A percentile compares a stretch with the other conserved stretches of the same genome.
phyloP scores from a whole-genome alignment of 2,113 vertebrate genomes.

The Sprattus sprattus region DNA sequence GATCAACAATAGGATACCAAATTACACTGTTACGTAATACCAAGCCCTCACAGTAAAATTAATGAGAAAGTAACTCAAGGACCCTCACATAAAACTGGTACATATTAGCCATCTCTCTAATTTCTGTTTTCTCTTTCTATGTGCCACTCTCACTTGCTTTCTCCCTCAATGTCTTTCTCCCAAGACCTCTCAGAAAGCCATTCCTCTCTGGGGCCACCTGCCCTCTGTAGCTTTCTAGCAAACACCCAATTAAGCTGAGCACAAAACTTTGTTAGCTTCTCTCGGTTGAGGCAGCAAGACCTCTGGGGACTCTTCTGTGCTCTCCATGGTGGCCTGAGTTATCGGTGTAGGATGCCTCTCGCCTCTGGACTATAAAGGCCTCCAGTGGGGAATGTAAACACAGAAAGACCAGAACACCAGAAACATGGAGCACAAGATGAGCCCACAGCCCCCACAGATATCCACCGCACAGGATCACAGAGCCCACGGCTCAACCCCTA shows the following conservation, averaged over 20 bases:
- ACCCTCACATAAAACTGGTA: background rate
- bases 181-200: slow-evolving; percentile 20
- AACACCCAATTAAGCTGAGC: slow-evolving; percentile 37
- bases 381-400: slow-evolving; percentile 28
- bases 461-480: background rate
- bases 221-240: slow-evolving; percentile 15
- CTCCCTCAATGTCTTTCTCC: background rate
- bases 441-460: background rate
- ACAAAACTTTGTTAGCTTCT: background rate
- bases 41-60: background rate
- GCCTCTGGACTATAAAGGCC: slow-evolving; percentile 9
- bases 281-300: background rate
- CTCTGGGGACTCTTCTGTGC: slow-evolving; percentile 3
- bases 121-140: background rate
- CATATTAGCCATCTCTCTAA: background rate
- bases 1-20: background rate
- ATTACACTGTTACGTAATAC: background rate
- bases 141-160: slow-evolving; percentile 12
- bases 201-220: background rate
- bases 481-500: background rate
- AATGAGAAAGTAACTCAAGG: background rate
- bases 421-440: background rate
- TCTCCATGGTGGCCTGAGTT: background rate
- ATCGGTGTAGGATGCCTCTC: background rate
- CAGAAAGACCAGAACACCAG: background rate